Conservation (phyloP, 1,140 invertebrate species). For the Calycopis cecrops region DNA sequence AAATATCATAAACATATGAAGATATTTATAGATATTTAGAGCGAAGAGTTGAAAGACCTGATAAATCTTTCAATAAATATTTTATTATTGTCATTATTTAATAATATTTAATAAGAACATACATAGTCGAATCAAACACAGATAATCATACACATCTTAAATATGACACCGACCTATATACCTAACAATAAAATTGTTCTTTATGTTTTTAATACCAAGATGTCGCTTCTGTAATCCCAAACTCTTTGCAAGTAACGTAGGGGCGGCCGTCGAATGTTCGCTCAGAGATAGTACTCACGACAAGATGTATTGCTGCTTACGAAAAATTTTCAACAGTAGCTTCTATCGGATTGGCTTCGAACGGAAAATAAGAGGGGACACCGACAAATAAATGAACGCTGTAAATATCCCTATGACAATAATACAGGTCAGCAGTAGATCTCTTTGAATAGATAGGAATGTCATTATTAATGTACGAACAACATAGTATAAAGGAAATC, state of each 20-base stretch:
- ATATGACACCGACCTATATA: too few relatives aligned
- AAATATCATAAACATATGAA: too few relatives aligned
- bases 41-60: too few relatives aligned
- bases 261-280: constrained; percentile 66
- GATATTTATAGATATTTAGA: too few relatives aligned
- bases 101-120: too few relatives aligned
- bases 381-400: constrained; percentile 67
- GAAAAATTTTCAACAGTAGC: constrained; percentile 70
- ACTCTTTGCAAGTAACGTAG: constrained; percentile 50
- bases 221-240: too few relatives aligned
- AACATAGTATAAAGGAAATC: constrained; percentile 60
- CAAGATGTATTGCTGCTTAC: constrained; percentile 72
- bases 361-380: constrained; percentile 72
- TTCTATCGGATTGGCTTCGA: constrained; percentile 68
- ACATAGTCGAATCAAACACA: too few relatives aligned
- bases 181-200: too few relatives aligned
- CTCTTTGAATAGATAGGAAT: constrained; percentile 56
- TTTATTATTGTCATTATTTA: too few relatives aligned
- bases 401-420: constrained; percentile 73
- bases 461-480: constrained; percentile 66
- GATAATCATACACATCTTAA: too few relatives aligned
- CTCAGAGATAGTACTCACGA: constrained; percentile 63
- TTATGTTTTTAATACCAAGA: too few relatives aligned
- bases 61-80: too few relatives aligned
- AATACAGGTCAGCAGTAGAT: constrained; percentile 74